These are phyloP conservation scores for Ostrea denselamellosa DNA, from an alignment of 1,140 invertebrate genomes.

Conservation along the genomic window DNA sequence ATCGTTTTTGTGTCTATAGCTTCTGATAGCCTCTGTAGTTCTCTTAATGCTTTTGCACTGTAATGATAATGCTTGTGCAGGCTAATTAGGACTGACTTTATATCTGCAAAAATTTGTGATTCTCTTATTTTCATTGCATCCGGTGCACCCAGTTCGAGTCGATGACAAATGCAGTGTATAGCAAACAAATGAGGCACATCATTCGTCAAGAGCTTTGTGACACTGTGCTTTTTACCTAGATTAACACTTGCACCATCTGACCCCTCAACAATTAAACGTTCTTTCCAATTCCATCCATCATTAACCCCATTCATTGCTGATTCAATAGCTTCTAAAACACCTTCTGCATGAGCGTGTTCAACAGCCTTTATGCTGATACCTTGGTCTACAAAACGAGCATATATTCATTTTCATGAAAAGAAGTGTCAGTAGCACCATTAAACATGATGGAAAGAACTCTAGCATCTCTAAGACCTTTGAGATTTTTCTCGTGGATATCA, in stretches of 20 bases:
- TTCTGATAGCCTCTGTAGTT: conserved; percentile 35
- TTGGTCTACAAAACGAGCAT: conserved; percentile 1
- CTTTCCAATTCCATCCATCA: neutral
- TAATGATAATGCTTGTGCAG: no score
- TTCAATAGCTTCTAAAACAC: conserved; percentile 37
- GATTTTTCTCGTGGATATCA: neutral
- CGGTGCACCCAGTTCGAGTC: no score
- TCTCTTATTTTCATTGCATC: no score
- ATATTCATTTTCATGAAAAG: neutral
- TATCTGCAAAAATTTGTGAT: no score
- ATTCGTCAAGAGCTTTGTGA: no score
- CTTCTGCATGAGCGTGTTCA: conserved; percentile 47
- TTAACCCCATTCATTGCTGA: neutral
- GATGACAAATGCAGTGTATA: no score
- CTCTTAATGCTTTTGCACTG: no score
- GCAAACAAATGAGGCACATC: no score
- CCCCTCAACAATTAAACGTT: conserved; percentile 28
- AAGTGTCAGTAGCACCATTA: conserved; percentile 42
- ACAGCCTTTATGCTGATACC: conserved; percentile 20
- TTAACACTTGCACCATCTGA: conserved; percentile 43
- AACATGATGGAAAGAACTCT: conserved; percentile 43
- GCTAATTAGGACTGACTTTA: no score
- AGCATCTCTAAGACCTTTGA: neutral
- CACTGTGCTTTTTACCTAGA: conserved; percentile 35
- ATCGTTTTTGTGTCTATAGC: conserved; percentile 35